Evolutionary conservation across 2,797 vertebrate species (phyloP).

Genomic region (Vultur gryphus): DNA sequence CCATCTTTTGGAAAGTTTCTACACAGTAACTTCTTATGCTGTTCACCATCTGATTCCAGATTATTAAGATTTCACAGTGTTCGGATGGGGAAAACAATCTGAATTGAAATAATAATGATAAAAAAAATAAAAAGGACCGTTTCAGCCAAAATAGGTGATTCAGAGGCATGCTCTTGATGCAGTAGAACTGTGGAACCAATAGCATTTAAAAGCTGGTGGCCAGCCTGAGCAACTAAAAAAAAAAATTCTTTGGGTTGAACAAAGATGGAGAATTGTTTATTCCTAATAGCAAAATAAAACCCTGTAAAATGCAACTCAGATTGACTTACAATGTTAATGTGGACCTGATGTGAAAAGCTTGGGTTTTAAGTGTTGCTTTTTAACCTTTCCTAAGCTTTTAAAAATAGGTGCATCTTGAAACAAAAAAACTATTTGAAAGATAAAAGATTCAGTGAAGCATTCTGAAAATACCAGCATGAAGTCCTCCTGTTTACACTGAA

Average conservation of each 20-base stretch:
- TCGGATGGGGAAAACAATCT: neutral
- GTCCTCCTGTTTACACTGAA: neutral
- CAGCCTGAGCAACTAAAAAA: neutral
- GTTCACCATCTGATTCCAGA: neutral
- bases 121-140: neutral
- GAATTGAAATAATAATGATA: neutral
- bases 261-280: neutral
- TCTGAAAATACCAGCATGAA: neutral
- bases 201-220: neutral
- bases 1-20: neutral
- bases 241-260: neutral
- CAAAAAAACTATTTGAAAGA: neutral
- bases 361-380: neutral
- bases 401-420: neutral
- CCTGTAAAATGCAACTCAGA: neutral
- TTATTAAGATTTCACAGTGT: neutral
- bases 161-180: neutral
- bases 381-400: neutral
- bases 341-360: neutral
- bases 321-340: neutral
- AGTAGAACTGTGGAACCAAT: neutral
- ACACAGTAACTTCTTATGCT: neutral
- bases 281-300: neutral
- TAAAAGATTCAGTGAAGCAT: neutral
- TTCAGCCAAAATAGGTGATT: neutral